Evolutionary conservation across 2,888 invertebrate species (phyloP), one percentile per base, ranked within the genome.

Genomic region (Cryptocheilus praepositus): DNA sequence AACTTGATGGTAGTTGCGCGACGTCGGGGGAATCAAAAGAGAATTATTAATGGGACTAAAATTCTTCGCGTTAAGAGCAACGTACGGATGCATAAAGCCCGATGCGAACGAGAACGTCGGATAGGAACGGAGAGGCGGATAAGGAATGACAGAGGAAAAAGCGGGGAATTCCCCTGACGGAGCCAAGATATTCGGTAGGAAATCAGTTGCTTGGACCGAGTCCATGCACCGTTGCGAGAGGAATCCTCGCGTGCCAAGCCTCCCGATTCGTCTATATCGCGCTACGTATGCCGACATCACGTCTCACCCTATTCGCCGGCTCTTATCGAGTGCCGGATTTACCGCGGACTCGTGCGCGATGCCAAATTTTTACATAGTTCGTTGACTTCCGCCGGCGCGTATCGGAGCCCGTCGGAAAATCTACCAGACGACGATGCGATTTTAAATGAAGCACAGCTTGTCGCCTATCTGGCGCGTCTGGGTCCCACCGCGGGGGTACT

Each of bases 201-300:
- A 84, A 84, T 84, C 84, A 84, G 83, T 79, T 74, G 81, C 75
- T 83, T 83, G 84, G 84, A 83, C 80, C 69, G 16, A 70, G 81
- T 83, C 84, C 84, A 83, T 84, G 77, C 70, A 64, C 73, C 65
- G 67, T 60, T 53, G 28, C 15, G 19, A 18, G 52, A 60, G 65
- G 61, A 71, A 74, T 72, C 77, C 79, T 73, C 65, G 67, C 70
- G 74, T 52, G 52, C 55, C 28, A 55, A 55, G 16, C 55, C 25
- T 16, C 28, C n/a, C 55, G 36, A 36, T 18, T 49, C 45, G 45
- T 45, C n/a, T 49, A 49, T 49, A 49, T 18, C 49, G 49, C 18
- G 16, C 18, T 49, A 11, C 49, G 49, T 18, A 49, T 16, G 16
- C 49, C 49, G 49, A 16, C 49, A 49, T 36, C 36, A 11, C 7